phyloP scores from a whole-genome alignment of 2,113 vertebrate species.

The Nasalis larvatus region DNA sequence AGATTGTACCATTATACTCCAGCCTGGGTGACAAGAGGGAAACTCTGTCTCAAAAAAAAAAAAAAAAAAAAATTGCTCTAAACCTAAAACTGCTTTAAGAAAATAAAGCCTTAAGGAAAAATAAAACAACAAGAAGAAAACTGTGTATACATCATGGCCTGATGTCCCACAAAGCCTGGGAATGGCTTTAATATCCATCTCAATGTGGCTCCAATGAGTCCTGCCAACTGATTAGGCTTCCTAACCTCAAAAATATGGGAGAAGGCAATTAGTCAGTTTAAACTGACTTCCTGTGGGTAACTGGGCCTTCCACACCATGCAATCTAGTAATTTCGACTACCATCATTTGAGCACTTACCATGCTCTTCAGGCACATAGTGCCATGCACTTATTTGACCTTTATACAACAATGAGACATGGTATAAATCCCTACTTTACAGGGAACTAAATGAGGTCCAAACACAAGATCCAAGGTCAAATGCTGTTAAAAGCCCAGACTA shows the following conservation, averaged over 20 bases:
- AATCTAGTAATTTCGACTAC: background rate
- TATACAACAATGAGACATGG: background rate
- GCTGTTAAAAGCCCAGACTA: background rate
- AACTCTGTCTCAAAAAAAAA: no score
- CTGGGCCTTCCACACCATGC: background rate
- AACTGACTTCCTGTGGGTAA: background rate
- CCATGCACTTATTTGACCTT: background rate
- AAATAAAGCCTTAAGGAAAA: background rate
- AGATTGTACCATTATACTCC: no score
- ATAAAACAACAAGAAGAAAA: background rate
- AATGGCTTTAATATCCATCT: constrained; percentile 41
- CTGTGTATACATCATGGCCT: background rate
- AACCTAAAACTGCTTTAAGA: background rate
- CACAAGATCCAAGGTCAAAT: background rate
- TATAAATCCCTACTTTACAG: background rate
- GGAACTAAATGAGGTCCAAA: background rate
- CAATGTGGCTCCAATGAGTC: background rate
- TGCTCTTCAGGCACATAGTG: background rate
- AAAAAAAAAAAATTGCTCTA: background rate
- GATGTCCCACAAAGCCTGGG: background rate
- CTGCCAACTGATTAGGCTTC: background rate
- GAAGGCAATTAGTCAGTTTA: background rate
- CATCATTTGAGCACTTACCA: background rate
- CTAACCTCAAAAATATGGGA: background rate
- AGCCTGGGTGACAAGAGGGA: no score